Evolutionary conservation across 1,140 invertebrate genomes (phyloP), one percentile per base, ranked within the genome.

Genomic region (Drosophila bocqueti): DNA sequence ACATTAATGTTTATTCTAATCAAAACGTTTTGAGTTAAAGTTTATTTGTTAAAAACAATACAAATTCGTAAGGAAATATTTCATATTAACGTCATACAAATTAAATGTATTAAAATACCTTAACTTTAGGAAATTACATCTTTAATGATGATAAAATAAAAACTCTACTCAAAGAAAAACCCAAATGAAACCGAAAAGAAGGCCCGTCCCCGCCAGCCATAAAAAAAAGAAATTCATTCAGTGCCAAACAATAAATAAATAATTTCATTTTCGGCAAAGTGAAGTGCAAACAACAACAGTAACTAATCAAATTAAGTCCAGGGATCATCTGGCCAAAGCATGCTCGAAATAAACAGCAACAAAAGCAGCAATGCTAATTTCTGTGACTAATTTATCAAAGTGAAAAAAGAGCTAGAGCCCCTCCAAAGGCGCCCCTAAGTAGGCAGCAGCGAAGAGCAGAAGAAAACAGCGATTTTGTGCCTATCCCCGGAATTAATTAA

Each of bases 371-470:
- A 43, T 72, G 67, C 42, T 73, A 73, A 73, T 72, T 72, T 43
- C 15, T 43, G 66, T 72, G 69, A 73, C 66, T 71, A 72, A 73
- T 72, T 73, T 72, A 29, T 59, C 13, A 59, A 59, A 50, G 45
- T 57, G 40, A 13, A 62, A 21, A 15, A 4, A 36, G 10, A 13
- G 34, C 6, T 3, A 61, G 34, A 24, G 34, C 7, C 13, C 52
- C 34, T 6, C 15, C 4, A 16, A n/a, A 34, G 49, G 18, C 71
- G 72, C 63, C 45, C 55, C 57, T 52, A 62, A 78, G 65, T 77
- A 77, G 76, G 74, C 76, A 78, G 61, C 45, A 40, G 13, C 31
- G 2, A 11, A 31, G 42, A 61, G 57, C 45, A 26, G 18, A 21
- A 1, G 6, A 40, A 36, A 34, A 21, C 43, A 13, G 7, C 16